Evolutionary conservation across 2,797 vertebrate genomes (phyloP).

Genomic region (Aulostomus chinensis): DNA sequence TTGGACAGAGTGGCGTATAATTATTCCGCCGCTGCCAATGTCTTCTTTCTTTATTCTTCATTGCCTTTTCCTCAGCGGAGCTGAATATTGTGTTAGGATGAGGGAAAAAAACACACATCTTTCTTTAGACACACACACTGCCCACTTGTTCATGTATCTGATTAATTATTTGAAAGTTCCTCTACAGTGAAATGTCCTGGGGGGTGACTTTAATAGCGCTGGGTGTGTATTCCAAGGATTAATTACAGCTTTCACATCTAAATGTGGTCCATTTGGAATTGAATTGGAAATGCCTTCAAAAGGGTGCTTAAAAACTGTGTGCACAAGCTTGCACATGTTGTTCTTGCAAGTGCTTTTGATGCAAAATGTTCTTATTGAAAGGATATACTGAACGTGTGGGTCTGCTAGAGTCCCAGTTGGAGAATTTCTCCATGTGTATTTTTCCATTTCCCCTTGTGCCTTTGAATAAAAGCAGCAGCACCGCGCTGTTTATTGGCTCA

Average conservation of each 20-base stretch:
- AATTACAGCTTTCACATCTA: slow-evolving; percentile 49
- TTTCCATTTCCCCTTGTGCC: slow-evolving; percentile 56
- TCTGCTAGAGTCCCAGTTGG: not conserved
- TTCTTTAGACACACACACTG: slow-evolving; percentile 54
- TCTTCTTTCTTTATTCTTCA: slow-evolving; percentile 77
- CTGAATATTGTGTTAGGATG: slow-evolving; percentile 62
- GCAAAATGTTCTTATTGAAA: not conserved
- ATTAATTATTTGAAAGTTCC: slow-evolving; percentile 63
- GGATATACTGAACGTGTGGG: slow-evolving; percentile 3
- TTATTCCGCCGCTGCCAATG: slow-evolving; percentile 74
- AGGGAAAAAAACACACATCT: slow-evolving; percentile 62
- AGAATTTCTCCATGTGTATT: slow-evolving; percentile 26
- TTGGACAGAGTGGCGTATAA: slow-evolving; percentile 78
- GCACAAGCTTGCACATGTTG: not conserved
- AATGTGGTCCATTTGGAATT: slow-evolving; percentile 31
- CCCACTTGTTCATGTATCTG: slow-evolving; percentile 47
- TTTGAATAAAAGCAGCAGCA: slow-evolving; percentile 70
- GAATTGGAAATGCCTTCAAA: slow-evolving; percentile 9
- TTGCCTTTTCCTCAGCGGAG: slow-evolving; percentile 65
- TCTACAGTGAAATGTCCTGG: slow-evolving; percentile 40
- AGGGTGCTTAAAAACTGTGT: not conserved
- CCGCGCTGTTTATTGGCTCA: slow-evolving; percentile 81
- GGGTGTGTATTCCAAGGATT: slow-evolving; percentile 41
- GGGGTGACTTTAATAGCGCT: slow-evolving; percentile 35
- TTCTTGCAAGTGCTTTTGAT: slow-evolving; percentile 12